Evolutionary conservation across 2,113 vertebrate genomes (phyloP), one percentile per base, ranked within the genome.

Genomic region (Todiramphus saurophagus): DNA sequence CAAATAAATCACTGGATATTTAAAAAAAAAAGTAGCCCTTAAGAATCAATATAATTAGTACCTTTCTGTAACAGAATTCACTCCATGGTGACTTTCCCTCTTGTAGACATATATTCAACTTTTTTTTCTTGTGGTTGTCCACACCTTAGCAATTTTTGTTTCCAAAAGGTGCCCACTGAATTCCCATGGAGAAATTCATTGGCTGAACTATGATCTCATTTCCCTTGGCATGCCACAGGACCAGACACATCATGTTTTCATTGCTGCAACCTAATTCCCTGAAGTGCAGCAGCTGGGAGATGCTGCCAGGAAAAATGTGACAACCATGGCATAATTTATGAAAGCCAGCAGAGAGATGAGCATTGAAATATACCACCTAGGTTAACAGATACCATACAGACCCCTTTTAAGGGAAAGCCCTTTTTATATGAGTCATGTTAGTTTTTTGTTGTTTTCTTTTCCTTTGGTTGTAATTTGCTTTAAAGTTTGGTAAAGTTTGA

Each of bases 201-300:
- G 30, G 72, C 64, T 90, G 46, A 91, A 56, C 64, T 90, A 75
- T 96, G 94, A 96, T 89, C 86, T 97, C 96, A 96, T 95, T 97
- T 96, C 83, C 76, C 83, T 90, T 96, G 94, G 96, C 92, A 84
- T 89, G 68, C 58, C 64, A 53, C 43, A 89, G 51, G 46, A 94
- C 85, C 88, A 95, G 79, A 90, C 68, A 2, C 76, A 86, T 83
- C 13, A 4, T 93, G 66, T 95, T 94, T 97, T 97, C 85, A 78
- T 83, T 95, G 60, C 88, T 78, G 76, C 79, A 94, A 70, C 79
- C 27, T 89, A 86, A 89, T 90, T 91, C 93, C 48, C 94, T 51
- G 35, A 90, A 94, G 83, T 75, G 81, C 39, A 93, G 88, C 51
- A 86, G 35, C 60, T 88, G 79, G 83, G 79, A 90, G 60, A 75